Base-by-base conservation (phyloP, 2,888 invertebrate species). In the Falcaria lacertinaria region DNA sequence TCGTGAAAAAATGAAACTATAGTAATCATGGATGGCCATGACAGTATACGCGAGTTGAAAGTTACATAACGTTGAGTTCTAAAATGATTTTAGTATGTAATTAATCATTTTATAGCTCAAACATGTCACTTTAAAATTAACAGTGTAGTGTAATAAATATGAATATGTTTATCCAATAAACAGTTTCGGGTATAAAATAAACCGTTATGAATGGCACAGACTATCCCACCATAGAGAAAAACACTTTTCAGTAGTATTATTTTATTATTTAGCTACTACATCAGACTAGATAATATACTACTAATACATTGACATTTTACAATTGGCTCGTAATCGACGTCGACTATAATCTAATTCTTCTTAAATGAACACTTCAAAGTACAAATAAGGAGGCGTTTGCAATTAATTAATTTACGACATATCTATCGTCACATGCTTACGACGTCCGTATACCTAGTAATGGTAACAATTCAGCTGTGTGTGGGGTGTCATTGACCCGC, bases 401-500 rank as follows among this genome's bases (percentile, higher is more conserved):
- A 4, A 17, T 43, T 41, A 41, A 41, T 28, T 15, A 44, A 39
- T 44, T 37, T 36, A 36, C 42, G 17, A 36, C 32, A 13, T 16
- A 36, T 32, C 28, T 11, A 28, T 32, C 15, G 37, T 37, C 45
- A 37, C 28, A 34, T 43, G 35, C 41, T 33, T 42, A 33, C 34
- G 34, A 43, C 39, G 43, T 35, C 42, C 33, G 41, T 39, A 45
- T 54, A 45, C 41, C 47, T 49, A 37, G 35, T 34, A 47, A 22
- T 47, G 54, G 52, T 54, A 61, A 43, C 50, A 56, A 45, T 53
- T 53, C 45, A 44, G 44, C 43, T 62, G 61, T 58, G 60, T 57
- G 63, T 64, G 59, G 59, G 59, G 63, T 71, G 83, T 80, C 84
- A 73, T 76, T 74, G 86, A 81, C 80, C 77, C 58, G 57, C 70